Conservation (phyloP, 2,797 vertebrate genomes). For the Sciaenops ocellatus region DNA sequence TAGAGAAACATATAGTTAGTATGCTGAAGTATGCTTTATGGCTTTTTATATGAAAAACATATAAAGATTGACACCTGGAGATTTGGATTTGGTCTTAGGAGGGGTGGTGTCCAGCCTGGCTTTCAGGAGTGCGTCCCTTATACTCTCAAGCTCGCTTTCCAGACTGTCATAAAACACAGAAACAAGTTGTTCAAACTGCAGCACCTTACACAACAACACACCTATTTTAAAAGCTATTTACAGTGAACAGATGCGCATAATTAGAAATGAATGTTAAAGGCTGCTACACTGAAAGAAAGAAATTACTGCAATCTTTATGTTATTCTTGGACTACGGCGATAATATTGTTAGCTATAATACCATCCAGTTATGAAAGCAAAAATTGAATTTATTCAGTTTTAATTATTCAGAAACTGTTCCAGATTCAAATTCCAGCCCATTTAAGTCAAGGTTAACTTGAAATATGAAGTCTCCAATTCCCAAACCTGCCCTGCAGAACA, state of each 20-base stretch:
- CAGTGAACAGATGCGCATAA: background rate
- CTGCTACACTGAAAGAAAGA: constrained; percentile 2
- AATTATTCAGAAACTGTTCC: constrained; percentile 10
- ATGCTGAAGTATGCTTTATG: background rate
- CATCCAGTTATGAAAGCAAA: constrained; percentile 7
- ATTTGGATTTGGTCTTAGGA: constrained; percentile 79
- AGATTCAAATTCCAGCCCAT: background rate
- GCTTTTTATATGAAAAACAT: background rate
- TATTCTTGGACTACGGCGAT: background rate
- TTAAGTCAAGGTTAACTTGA: constrained; percentile 5
- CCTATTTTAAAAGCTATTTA: background rate
- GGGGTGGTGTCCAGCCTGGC: constrained; percentile 87
- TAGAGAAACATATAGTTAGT: constrained; percentile 32
- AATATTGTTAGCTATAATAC: background rate
- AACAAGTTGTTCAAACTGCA: background rate
- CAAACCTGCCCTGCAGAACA: background rate
- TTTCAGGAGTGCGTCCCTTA: constrained; percentile 90
- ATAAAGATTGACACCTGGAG: constrained; percentile 82
- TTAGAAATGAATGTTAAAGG: background rate
- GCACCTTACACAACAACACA: background rate
- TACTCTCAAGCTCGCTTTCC: constrained; percentile 92
- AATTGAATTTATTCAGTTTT: background rate
- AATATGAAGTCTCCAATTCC: constrained; percentile 1
- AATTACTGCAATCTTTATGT: background rate
- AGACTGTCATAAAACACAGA: constrained; percentile 81